Percentiles rank a stretch among this genome's conserved stretches.
Conservation (phyloP, 2,113 vertebrate genomes). For the Gulo gulo region DNA sequence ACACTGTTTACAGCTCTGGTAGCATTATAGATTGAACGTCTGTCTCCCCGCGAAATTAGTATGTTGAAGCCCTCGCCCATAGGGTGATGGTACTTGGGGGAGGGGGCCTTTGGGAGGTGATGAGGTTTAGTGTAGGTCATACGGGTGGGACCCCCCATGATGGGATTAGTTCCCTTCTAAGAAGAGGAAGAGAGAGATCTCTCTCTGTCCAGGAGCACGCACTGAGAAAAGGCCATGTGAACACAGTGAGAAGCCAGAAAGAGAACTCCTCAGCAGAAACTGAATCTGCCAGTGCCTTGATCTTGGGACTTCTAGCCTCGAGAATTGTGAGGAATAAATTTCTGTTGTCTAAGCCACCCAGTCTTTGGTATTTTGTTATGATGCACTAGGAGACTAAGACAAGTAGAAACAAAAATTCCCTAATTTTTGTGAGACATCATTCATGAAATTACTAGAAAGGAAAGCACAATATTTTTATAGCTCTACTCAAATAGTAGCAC, state of each 20-base stretch:
- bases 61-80: neutral
- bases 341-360: neutral
- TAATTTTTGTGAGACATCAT: neutral
- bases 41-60: neutral
- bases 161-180: neutral
- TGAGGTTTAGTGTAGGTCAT: neutral
- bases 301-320: neutral
- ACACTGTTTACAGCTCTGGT: neutral
- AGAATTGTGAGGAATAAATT: neutral
- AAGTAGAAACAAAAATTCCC: slow-evolving; percentile 7
- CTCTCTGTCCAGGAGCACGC: neutral
- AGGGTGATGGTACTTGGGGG: neutral
- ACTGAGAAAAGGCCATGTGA: neutral
- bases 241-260: neutral
- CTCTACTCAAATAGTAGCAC: neutral
- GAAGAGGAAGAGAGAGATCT: neutral
- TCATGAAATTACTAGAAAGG: neutral
- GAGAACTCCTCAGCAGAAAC: neutral
- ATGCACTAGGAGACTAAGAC: neutral
- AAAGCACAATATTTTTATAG: neutral
- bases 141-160: neutral
- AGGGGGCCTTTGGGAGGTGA: neutral
- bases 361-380: neutral
- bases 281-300: neutral
- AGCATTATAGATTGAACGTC: neutral